A percentile compares a stretch with the other conserved stretches of the same genome.
Conservation (phyloP, 1,140 invertebrate genomes). For the Lasaia peninsularis region DNA sequence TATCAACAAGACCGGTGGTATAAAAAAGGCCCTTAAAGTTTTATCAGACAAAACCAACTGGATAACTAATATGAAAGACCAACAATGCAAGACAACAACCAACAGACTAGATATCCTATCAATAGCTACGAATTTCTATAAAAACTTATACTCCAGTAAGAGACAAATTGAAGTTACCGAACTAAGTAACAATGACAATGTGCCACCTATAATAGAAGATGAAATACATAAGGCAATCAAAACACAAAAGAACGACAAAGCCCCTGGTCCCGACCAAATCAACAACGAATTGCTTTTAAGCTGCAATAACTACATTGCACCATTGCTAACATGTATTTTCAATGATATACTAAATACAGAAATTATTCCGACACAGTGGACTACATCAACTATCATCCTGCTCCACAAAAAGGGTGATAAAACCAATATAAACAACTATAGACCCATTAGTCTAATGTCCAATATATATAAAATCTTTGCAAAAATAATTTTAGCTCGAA, state of each 20-base stretch:
- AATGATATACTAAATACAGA: conserved; percentile 11
- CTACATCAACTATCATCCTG: neutral
- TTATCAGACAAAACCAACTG: conserved; percentile 10
- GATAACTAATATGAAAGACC: conserved; percentile 16
- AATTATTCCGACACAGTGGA: conserved; percentile 13
- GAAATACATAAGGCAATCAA: conserved; percentile 9
- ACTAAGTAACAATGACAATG: neutral
- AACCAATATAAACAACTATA: conserved; percentile 8
- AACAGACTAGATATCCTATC: conserved; percentile 17
- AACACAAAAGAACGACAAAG: neutral
- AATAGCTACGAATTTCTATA: conserved; percentile 12
- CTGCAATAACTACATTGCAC: conserved; percentile 1
- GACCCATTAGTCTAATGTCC: conserved; percentile 9
- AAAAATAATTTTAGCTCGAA: conserved; percentile 6
- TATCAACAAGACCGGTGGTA: conserved; percentile 9
- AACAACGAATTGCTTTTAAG: neutral
- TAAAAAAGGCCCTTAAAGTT: conserved; percentile 2
- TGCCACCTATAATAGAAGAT: conserved; percentile 14
- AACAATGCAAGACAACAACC: neutral
- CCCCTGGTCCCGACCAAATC: neutral
- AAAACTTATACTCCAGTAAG: conserved; percentile 11
- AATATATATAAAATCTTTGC: conserved; percentile 14
- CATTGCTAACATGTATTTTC: conserved; percentile 2
- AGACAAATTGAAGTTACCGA: neutral
- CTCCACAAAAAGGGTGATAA: conserved; percentile 12